phyloP scores from a whole-genome alignment of 2,797 vertebrate species.

The Sebastes minor region DNA sequence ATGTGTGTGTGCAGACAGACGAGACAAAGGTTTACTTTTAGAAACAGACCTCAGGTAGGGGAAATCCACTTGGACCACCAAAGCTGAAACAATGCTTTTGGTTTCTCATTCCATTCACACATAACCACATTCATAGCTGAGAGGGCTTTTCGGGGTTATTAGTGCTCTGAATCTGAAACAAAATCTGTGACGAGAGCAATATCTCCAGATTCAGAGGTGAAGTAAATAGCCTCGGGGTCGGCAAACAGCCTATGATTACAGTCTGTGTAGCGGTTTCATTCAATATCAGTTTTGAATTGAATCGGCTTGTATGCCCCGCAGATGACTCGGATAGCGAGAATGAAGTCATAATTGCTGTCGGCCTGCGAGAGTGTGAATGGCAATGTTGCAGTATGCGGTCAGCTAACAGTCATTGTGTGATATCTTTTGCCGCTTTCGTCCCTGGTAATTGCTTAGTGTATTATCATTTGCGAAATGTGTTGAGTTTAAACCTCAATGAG shows the following conservation, averaged over 20 bases:
- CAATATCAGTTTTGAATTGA: conserved; percentile 46
- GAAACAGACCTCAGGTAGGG: conserved; percentile 6
- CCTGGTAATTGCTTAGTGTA: not conserved
- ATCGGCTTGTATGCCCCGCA: conserved; percentile 30
- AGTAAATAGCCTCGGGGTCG: conserved; percentile 38
- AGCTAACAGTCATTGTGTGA: conserved; percentile 31
- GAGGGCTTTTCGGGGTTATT: conserved; percentile 16
- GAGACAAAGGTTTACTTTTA: conserved; percentile 6
- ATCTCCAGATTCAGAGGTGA: conserved; percentile 37
- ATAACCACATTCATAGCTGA: conserved; percentile 2
- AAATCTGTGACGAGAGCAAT: conserved; percentile 11
- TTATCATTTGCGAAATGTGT: not conserved
- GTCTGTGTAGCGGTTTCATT: conserved; percentile 20
- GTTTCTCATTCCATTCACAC: conserved; percentile 29
- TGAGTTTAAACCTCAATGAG: not conserved
- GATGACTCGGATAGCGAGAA: conserved; percentile 54
- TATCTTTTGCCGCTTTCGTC: not conserved
- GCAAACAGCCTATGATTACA: conserved; percentile 37
- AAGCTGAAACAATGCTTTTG: conserved; percentile 26
- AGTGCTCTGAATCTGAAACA: conserved; percentile 28
- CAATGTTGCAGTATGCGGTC: conserved; percentile 12
- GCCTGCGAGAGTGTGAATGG: conserved; percentile 20
- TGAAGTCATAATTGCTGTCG: conserved; percentile 60
- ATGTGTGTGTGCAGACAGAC: not conserved
- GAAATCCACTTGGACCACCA: conserved; percentile 40